phyloP scores from a whole-genome alignment of 2,113 vertebrate species.

The Helogale parvula region DNA sequence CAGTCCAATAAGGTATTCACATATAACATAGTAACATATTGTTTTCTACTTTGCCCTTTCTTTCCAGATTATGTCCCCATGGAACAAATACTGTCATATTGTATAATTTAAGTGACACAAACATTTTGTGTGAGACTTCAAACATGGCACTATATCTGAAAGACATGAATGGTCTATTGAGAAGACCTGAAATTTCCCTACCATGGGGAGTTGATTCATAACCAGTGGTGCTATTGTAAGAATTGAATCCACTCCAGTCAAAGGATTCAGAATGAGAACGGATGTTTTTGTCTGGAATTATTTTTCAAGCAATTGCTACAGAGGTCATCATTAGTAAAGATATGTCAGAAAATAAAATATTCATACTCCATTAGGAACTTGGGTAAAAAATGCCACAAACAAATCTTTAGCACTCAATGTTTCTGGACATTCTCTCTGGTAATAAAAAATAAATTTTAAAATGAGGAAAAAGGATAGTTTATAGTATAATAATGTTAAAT shows the following conservation, averaged over 20 bases:
- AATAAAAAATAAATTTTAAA: slow-evolving; percentile 89
- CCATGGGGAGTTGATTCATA: slow-evolving; percentile 78
- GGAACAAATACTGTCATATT: slow-evolving; percentile 89
- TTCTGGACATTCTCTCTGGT: slow-evolving; percentile 94
- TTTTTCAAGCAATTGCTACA: slow-evolving; percentile 76
- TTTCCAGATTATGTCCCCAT: slow-evolving; percentile 81
- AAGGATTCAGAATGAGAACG: slow-evolving; percentile 82
- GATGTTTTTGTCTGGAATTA: slow-evolving; percentile 74
- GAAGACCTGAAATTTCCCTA: slow-evolving; percentile 83
- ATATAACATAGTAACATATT: slow-evolving; percentile 71
- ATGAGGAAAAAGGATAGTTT: slow-evolving; percentile 1
- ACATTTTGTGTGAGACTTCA: slow-evolving; percentile 88
- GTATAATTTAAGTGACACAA: slow-evolving; percentile 88
- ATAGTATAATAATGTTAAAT: background rate
- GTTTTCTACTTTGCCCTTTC: slow-evolving; percentile 85
- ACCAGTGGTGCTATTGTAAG: slow-evolving; percentile 77
- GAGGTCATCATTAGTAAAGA: slow-evolving; percentile 86
- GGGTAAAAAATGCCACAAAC: slow-evolving; percentile 87
- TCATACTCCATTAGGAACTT: slow-evolving; percentile 88
- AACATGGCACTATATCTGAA: slow-evolving; percentile 89
- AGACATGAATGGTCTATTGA: slow-evolving; percentile 84
- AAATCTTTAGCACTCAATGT: slow-evolving; percentile 89
- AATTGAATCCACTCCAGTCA: slow-evolving; percentile 81
- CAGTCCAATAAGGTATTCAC: slow-evolving; percentile 76
- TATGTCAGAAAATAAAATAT: slow-evolving; percentile 85